A percentile compares a stretch with the other conserved stretches of the same genome.
These are phyloP conservation scores for Pangasius macronema DNA, from an alignment of 2,797 vertebrate genomes.

Conservation along the genomic window DNA sequence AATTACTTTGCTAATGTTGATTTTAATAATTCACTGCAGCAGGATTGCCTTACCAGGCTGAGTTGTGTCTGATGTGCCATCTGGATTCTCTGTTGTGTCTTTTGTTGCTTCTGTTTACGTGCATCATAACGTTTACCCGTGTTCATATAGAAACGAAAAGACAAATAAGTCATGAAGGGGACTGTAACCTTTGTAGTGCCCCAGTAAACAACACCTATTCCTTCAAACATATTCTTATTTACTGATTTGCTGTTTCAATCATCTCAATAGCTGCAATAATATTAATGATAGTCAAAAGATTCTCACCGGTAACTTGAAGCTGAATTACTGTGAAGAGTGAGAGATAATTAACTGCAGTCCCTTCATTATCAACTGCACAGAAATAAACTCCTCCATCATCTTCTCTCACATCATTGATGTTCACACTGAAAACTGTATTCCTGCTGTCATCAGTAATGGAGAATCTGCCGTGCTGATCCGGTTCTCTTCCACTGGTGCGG, in stretches of 20 bases:
- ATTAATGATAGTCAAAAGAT: neutral
- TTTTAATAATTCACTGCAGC: neutral
- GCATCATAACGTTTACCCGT: neutral
- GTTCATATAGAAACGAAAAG: neutral
- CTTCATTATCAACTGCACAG: slow-evolving; percentile 1
- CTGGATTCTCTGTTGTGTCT: neutral
- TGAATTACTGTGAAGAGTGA: slow-evolving; percentile 1
- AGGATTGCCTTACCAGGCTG: neutral
- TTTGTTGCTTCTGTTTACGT: no score
- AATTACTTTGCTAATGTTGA: neutral
- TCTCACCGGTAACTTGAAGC: slow-evolving; percentile 23
- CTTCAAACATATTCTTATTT: neutral
- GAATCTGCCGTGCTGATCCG: neutral
- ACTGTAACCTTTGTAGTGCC: neutral
- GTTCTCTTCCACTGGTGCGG: neutral
- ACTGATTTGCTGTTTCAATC: neutral
- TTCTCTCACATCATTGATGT: slow-evolving; percentile 40
- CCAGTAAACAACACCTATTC: neutral
- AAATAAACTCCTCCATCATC: slow-evolving; percentile 40
- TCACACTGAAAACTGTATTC: slow-evolving; percentile 24
- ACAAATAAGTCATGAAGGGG: neutral
- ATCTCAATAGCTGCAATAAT: neutral
- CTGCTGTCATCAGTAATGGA: slow-evolving; percentile 1
- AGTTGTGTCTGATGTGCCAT: no score
- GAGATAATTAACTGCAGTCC: neutral